Percentiles rank a stretch among this genome's conserved stretches.
These are phyloP conservation scores for Leptinotarsa texana DNA, from an alignment of 1,140 invertebrate genomes.

Conservation along the genomic window DNA sequence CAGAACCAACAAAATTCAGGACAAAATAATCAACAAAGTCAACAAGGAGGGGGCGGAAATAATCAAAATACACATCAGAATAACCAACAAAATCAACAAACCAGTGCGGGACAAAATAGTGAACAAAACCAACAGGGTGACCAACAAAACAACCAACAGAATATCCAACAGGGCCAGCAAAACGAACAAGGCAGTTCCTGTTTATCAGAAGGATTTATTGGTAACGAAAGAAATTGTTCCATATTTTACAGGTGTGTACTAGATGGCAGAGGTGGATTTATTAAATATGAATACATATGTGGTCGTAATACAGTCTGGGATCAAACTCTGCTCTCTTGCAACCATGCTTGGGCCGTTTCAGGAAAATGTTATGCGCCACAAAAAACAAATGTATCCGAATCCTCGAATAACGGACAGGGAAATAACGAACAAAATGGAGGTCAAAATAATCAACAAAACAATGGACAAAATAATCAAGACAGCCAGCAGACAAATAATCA, in stretches of 20 bases:
- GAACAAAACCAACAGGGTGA: slow-evolving; percentile 26
- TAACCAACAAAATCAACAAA: slow-evolving; percentile 29
- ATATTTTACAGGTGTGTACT: slow-evolving; percentile 81
- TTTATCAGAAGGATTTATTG: slow-evolving; percentile 67
- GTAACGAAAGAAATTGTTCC: slow-evolving; percentile 69
- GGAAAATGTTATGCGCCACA: slow-evolving; percentile 32
- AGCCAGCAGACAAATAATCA: slow-evolving; percentile 11
- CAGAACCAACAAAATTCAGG: slow-evolving; percentile 34
- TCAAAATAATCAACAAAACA: slow-evolving; percentile 19
- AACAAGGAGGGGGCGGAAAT: slow-evolving; percentile 38
- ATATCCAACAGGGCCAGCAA: slow-evolving; percentile 29
- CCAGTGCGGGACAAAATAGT: slow-evolving; percentile 18
- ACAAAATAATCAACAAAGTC: slow-evolving; percentile 35
- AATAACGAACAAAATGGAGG: slow-evolving; percentile 10
- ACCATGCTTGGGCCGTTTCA: slow-evolving; percentile 49
- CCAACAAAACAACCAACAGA: slow-evolving; percentile 31
- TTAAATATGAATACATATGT: slow-evolving; percentile 70
- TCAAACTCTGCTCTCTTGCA: slow-evolving; percentile 66
- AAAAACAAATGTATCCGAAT: slow-evolving; percentile 5
- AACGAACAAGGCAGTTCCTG: slow-evolving; percentile 48
- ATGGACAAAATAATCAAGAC: background rate
- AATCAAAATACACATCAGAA: slow-evolving; percentile 37
- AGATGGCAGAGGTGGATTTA: slow-evolving; percentile 55
- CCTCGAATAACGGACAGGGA: slow-evolving; percentile 13
- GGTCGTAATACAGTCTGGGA: slow-evolving; percentile 75